Conservation (phyloP, 2,888 invertebrate species). For the Cantharis flavilabris region DNA sequence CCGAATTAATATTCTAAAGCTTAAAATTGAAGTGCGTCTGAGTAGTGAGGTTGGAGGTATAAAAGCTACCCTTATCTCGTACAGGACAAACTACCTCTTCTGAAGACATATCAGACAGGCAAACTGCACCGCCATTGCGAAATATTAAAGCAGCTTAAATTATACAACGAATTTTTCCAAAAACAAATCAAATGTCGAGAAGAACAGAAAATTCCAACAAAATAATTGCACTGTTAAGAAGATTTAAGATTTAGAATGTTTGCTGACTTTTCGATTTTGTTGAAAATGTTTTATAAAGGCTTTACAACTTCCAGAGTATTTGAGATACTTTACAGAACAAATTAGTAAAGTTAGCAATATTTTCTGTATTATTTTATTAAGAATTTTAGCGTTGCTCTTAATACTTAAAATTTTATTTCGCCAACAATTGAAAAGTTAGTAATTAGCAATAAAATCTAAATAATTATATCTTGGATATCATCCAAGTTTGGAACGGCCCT, state of each 20-base stretch:
- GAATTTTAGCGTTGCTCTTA: not conserved
- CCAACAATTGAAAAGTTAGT: not conserved
- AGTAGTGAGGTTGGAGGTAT: slow-evolving; percentile 8
- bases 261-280: not conserved
- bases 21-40: slow-evolving; percentile 15
- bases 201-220: not conserved
- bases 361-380: not conserved
- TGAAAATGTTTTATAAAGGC: not conserved
- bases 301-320: not conserved
- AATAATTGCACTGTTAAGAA: not conserved
- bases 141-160: slow-evolving; percentile 17
- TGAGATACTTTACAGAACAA: not conserved
- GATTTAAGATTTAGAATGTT: not conserved
- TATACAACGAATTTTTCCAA: not conserved
- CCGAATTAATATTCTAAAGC: slow-evolving; percentile 18
- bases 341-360: not conserved
- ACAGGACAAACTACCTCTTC: slow-evolving; percentile 17
- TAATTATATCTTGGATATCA: not conserved
- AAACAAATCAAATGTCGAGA: slow-evolving; percentile 1
- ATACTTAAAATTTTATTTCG: not conserved
- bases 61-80: slow-evolving; percentile 17
- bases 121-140: slow-evolving; percentile 1
- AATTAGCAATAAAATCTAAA: not conserved
- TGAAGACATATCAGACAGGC: slow-evolving; percentile 9
- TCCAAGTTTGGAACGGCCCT: not conserved